Base-by-base conservation (phyloP, 2,113 vertebrate species). In the Hyperoodon ampullatus region DNA sequence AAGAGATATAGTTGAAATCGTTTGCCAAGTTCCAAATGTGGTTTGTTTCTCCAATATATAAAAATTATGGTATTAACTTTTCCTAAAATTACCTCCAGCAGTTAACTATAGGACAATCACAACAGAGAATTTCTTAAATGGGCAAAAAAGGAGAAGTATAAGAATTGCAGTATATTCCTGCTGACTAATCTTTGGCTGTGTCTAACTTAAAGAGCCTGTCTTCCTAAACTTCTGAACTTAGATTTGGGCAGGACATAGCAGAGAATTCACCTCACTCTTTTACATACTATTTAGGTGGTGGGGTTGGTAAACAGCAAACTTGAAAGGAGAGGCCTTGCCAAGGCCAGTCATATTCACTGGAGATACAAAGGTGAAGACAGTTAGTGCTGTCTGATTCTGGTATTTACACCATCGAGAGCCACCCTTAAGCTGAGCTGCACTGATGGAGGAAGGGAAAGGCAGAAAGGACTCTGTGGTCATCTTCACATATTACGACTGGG, bases 1-100 rank as follows among this genome's bases (percentile, higher is more conserved):
- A 84, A 70, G 47, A 85, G 87, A 80, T 71, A 87, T 53, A 78
- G 28, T 47, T 95, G 35, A 55, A 91, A 90, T 74, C 94, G 78
- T 80, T 86, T 95, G 60, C 89, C 47, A 95, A 96, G 5, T 11
- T 93, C 77, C 66, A 91, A 96, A 74, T 71, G 61, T 18, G 39
- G 33, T 80, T 86, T 85, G 26, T 82, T 86, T 90, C 61, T 66
- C 30, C 30, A 83, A 44, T 83, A 44, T 42, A 11, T 88, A 74
- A 96, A 94, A 74, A 44, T 86, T 50, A 70, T 50, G 44, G 24
- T 70, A 53, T 86, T 88, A 88, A 86, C 44, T 91, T 84, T 85
- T 93, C 68, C 75, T 94, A 19, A 71, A 96, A 70, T 94, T 11
- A 90, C 90, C 35, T 88, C 75, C 28, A 90, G 15, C 16, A 89